Conservation (phyloP, 2,113 vertebrate species). For the Aix galericulata region DNA sequence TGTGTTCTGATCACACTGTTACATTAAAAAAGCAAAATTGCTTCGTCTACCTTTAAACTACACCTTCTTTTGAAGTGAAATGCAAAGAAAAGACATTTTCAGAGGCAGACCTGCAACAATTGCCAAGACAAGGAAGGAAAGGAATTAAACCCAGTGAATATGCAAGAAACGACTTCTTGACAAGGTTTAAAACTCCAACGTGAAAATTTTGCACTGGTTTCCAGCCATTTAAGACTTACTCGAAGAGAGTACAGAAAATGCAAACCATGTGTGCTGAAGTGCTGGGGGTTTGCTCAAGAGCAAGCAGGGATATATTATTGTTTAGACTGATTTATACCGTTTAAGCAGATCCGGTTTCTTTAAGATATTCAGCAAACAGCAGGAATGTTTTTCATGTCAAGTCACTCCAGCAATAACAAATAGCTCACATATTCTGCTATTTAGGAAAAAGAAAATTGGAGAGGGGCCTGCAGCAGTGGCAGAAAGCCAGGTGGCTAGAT, state of each 20-base stretch:
- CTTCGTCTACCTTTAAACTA: not conserved
- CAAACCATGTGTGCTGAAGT: slow-evolving; percentile 42
- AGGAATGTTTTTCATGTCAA: slow-evolving; percentile 55
- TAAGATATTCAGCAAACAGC: slow-evolving; percentile 56
- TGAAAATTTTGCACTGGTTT: slow-evolving; percentile 50
- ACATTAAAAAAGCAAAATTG: not conserved
- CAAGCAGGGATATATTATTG: slow-evolving; percentile 42
- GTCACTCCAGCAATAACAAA: slow-evolving; percentile 57
- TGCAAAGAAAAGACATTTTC: not conserved
- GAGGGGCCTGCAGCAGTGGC: slow-evolving; percentile 43
- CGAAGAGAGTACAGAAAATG: slow-evolving; percentile 54
- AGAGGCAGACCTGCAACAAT: not conserved
- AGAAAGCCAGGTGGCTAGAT: slow-evolving; percentile 35
- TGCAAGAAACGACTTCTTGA: slow-evolving; percentile 39
- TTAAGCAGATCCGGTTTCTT: slow-evolving; percentile 56
- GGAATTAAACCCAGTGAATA: slow-evolving; percentile 35
- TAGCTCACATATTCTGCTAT: slow-evolving; percentile 61
- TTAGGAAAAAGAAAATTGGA: slow-evolving; percentile 58
- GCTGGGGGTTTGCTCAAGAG: slow-evolving; percentile 55
- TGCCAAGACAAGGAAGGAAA: slow-evolving; percentile 52
- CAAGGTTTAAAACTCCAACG: slow-evolving; percentile 42
- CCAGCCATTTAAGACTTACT: slow-evolving; percentile 49
- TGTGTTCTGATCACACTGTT: not conserved
- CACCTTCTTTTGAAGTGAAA: slow-evolving; percentile 23
- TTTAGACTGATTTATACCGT: slow-evolving; percentile 59